Base-by-base conservation (phyloP, 2,888 invertebrate species). In the Steinernema hermaphroditum region DNA sequence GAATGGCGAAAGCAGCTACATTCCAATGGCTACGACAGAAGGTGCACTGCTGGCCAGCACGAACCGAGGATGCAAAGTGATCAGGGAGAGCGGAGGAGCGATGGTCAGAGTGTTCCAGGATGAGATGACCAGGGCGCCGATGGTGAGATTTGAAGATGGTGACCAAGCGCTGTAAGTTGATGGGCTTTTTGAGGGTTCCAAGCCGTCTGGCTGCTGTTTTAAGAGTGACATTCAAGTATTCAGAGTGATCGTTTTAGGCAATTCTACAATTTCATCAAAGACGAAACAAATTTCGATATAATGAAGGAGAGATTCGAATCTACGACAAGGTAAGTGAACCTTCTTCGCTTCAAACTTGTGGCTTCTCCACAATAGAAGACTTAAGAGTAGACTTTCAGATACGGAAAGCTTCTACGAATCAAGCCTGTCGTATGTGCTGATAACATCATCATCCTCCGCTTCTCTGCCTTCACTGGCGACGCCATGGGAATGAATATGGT, bases 401-500 rank as follows among this genome's bases (percentile, higher is more conserved):
- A 93, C 87, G 95, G 94, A 0, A 90, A 93, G 54, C 90, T 98
- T 0, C 91, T 91, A 83, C 92, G 91, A 82, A 89, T 96, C 16
- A 92, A 93, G 72, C 90, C 92, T n/a, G n/a, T n/a, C 50, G 91
- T 92, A 19, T 92, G 94, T 76, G 94, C 93, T 71, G 96, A 96
- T 0, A 91, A 94, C 16, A 91, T 92, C 71, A 88, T 96, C 19
- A 96, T 93, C 87, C 90, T 97, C 68, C 90, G 96, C 80, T 98
- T 98, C 88, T 92, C 93, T 72, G 96, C 97, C 0, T 91, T 91
- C 1, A 97, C 97, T 0, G 98, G 98, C 0, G 98, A 99, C 87
- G 98, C 98, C 1, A 99, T 98, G 98, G 98, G 98, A 62, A 98
- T 98, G 98, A 98, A 97, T 87, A 98, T 97, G 97, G 90, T 97